Conservation (phyloP, 2,113 vertebrate genomes). For the Aepyceros melampus region DNA sequence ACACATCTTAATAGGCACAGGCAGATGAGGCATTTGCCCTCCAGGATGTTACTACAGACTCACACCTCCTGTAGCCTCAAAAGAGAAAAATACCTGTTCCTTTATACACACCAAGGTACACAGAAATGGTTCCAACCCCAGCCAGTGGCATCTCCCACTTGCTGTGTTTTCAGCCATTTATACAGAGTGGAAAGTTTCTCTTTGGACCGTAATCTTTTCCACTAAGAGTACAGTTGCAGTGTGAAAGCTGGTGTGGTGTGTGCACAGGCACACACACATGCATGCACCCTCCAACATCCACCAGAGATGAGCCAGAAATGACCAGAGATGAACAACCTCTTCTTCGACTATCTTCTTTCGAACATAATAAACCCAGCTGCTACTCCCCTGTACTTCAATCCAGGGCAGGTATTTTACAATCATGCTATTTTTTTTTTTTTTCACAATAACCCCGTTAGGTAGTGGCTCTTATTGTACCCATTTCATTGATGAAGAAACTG, state of each 20-base stretch:
- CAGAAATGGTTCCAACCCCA: background rate
- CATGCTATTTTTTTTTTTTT: background rate
- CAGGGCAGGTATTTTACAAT: background rate
- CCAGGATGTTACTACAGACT: background rate
- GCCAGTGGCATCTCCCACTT: background rate
- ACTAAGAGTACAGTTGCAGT: background rate
- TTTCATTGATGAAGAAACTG: slow-evolving; percentile 33
- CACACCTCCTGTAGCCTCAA: background rate
- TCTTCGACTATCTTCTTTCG: background rate
- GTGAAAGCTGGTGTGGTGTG: background rate
- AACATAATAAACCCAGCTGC: background rate
- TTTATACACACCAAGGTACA: background rate
- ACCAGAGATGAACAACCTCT: background rate
- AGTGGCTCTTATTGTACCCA: background rate
- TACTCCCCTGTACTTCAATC: background rate
- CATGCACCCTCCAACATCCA: background rate
- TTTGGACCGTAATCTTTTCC: background rate
- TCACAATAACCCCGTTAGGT: background rate
- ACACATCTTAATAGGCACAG: background rate
- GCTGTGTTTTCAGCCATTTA: background rate
- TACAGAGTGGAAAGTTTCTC: background rate
- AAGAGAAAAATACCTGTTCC: background rate
- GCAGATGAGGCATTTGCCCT: background rate
- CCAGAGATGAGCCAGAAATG: background rate
- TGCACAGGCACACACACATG: background rate